Evolutionary conservation across 2,888 invertebrate genomes (phyloP).

Genomic region (Chymomyza caudatula): DNA sequence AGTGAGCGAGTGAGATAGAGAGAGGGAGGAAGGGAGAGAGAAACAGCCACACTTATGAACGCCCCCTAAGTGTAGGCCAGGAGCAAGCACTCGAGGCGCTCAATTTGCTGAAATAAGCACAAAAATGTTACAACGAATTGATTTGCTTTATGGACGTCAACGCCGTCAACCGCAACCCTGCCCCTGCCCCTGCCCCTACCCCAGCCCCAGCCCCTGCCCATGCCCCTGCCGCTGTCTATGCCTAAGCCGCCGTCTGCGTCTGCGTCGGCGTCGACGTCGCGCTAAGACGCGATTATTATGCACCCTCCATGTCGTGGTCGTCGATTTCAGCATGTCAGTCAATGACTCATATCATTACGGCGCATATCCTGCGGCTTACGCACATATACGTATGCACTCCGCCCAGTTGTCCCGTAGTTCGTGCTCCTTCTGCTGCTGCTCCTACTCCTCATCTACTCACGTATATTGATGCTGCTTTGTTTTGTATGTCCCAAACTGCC

Average conservation of each 20-base stretch:
- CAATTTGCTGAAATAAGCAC: slow-evolving; percentile 69
- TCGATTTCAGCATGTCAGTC: slow-evolving; percentile 31
- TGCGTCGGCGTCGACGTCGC: not conserved
- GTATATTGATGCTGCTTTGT: slow-evolving; percentile 39
- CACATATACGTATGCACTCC: slow-evolving; percentile 4
- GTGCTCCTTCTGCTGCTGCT: not conserved
- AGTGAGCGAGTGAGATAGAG: not conserved
- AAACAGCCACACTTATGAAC: not conserved
- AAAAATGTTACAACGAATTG: slow-evolving; percentile 56
- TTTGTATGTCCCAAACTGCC: not conserved
- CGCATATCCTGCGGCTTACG: slow-evolving; percentile 53
- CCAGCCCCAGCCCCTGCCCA: not conserved
- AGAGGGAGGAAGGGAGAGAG: not conserved
- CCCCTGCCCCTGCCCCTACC: not conserved
- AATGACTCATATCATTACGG: slow-evolving; percentile 71
- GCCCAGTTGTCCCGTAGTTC: not conserved
- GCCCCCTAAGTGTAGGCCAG: not conserved
- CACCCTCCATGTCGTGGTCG: slow-evolving; percentile 44
- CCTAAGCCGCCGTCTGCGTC: no score
- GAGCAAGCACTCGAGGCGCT: slow-evolving; percentile 44
- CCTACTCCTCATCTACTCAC: not conserved
- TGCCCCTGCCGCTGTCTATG: no score
- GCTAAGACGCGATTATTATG: slow-evolving; percentile 58
- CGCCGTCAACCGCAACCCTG: slow-evolving; percentile 24
- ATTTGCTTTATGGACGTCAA: slow-evolving; percentile 70